A percentile compares a stretch with the other conserved stretches of the same genome.
Conservation (phyloP, 2,113 vertebrate species). For the Manacus vitellinus region DNA sequence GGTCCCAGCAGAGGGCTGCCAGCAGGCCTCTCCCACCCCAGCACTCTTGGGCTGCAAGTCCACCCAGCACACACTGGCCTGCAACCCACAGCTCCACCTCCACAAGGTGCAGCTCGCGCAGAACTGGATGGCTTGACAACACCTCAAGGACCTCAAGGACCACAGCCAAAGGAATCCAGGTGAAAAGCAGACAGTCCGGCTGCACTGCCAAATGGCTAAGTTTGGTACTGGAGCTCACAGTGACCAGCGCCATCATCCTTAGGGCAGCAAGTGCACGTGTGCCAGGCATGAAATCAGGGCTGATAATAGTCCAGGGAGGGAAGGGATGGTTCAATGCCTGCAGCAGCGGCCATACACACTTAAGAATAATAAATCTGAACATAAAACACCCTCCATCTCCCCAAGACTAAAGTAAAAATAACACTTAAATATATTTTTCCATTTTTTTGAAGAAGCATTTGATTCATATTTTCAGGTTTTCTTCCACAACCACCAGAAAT, state of each 20-base stretch:
- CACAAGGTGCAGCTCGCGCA: background rate
- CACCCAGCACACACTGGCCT: background rate
- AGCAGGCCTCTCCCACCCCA: background rate
- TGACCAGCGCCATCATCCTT: too few species aligned
- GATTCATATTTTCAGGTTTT: background rate
- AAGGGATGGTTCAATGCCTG: background rate
- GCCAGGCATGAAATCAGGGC: background rate
- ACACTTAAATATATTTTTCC: background rate
- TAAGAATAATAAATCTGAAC: background rate
- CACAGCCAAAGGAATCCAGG: background rate
- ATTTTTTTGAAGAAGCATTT: background rate
- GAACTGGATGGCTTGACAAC: background rate
- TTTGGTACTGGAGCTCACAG: background rate
- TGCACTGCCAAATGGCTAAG: background rate
- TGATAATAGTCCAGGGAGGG: background rate
- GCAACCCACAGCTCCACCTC: background rate
- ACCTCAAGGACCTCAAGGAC: background rate
- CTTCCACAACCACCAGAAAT: background rate
- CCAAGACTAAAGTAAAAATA: background rate
- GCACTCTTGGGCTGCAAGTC: background rate
- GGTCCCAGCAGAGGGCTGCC: background rate
- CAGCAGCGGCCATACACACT: background rate
- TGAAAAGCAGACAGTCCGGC: background rate
- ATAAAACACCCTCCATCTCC: background rate
- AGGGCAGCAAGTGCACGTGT: background rate